Conservation (phyloP, 2,797 vertebrate genomes). For the Balearica regulorum region DNA sequence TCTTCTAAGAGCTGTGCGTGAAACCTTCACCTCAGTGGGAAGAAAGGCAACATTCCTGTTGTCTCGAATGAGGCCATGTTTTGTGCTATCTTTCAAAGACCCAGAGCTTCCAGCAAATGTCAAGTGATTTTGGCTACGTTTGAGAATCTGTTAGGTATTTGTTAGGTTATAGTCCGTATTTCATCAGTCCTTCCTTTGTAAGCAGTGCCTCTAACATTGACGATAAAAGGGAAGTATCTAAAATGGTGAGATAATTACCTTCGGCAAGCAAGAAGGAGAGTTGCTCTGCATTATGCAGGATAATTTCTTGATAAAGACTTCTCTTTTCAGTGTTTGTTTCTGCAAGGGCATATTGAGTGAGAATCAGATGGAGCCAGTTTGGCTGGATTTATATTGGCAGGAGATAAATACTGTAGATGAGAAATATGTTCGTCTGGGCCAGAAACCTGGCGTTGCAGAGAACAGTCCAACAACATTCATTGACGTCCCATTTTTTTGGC, state of each 20-base stretch:
- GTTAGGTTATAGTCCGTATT: not conserved
- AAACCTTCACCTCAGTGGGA: not conserved
- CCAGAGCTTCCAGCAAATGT: not conserved
- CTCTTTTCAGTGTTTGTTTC: constrained; percentile 29
- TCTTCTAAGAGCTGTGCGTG: not conserved
- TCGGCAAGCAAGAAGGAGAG: not conserved
- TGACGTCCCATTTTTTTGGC: constrained; percentile 9
- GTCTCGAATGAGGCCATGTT: not conserved
- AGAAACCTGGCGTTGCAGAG: constrained; percentile 28
- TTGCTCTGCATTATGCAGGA: not conserved
- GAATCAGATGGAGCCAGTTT: constrained; percentile 51
- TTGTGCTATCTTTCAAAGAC: not conserved
- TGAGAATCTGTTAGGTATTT: not conserved
- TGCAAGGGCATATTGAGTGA: constrained; percentile 47
- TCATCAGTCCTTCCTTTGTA: not conserved
- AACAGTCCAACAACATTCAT: not conserved
- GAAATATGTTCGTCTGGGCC: constrained; percentile 20
- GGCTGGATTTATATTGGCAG: constrained; percentile 49
- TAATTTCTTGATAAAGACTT: constrained; percentile 29
- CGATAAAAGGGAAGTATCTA: not conserved
- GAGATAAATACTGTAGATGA: constrained; percentile 29
- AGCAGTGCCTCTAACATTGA: not conserved
- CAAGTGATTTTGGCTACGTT: not conserved
- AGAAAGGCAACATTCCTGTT: not conserved
- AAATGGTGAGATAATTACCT: not conserved